Percentiles rank a stretch among this genome's conserved stretches.
Evolutionary conservation across 2,888 invertebrate species (phyloP).

Genomic region (Eristalis pertinax): DNA sequence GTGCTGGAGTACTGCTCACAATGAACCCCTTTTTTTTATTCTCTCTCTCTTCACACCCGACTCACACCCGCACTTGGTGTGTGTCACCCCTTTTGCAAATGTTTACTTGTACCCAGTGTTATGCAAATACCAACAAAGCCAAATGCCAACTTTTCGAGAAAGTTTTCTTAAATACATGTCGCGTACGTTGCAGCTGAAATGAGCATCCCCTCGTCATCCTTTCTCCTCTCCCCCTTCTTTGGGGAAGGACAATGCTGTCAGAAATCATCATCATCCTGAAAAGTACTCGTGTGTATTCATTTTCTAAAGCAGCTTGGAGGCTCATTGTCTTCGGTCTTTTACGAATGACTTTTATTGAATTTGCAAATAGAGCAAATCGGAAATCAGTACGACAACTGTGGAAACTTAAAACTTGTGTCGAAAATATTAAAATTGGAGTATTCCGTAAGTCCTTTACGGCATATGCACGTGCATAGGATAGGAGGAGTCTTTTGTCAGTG

Average conservation of each 20-base stretch:
- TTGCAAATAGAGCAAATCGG: background rate
- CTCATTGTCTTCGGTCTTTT: background rate
- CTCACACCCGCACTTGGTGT: background rate
- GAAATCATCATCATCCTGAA: background rate
- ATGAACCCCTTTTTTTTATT: slow-evolving; percentile 47
- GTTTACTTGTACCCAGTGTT: slow-evolving; percentile 57
- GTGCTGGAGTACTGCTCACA: slow-evolving; percentile 3
- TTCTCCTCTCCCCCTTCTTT: background rate
- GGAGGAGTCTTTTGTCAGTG: no score
- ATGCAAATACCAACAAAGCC: slow-evolving; percentile 65
- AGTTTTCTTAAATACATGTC: slow-evolving; percentile 49
- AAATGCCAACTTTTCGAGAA: slow-evolving; percentile 59
- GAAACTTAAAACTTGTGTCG: background rate
- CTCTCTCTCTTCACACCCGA: background rate
- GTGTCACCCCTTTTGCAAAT: slow-evolving; percentile 36
- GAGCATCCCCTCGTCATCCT: background rate
- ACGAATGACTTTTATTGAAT: background rate
- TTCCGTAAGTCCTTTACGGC: no score
- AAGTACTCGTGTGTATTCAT: background rate
- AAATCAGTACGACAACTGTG: background rate
- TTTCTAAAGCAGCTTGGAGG: background rate
- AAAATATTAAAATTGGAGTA: background rate
- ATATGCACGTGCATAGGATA: no score
- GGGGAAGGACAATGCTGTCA: background rate
- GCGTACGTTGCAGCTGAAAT: slow-evolving; percentile 32